phyloP scores from a whole-genome alignment of 2,888 invertebrate species.

The Tenthredo amoena region DNA sequence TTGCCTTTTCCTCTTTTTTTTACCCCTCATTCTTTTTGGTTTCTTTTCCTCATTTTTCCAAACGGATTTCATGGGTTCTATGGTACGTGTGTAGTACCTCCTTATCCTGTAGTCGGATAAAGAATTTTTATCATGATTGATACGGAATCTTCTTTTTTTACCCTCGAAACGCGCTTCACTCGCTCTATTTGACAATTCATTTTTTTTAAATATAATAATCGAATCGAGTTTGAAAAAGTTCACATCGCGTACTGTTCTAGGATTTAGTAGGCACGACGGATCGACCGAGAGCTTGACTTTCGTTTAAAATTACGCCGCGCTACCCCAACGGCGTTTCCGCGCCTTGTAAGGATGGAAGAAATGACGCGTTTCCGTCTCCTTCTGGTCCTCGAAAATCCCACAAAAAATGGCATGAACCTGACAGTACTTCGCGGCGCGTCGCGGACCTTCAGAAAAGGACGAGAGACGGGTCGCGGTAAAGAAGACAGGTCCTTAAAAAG shows the following conservation, averaged over 20 bases:
- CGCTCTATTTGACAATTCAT: not conserved
- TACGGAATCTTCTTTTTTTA: not conserved
- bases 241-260: not conserved
- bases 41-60: not conserved
- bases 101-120: not conserved
- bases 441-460: constrained; percentile 31
- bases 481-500: constrained; percentile 53
- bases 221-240: not conserved
- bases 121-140: not conserved
- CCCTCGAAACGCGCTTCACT: not conserved
- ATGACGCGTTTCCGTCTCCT: constrained; percentile 38
- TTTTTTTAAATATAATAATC: not conserved
- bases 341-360: not conserved
- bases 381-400: constrained; percentile 40
- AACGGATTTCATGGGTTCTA: not conserved
- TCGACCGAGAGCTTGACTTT: not conserved
- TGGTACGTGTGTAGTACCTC: too few species aligned
- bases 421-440: constrained; percentile 48
- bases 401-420: constrained; percentile 54
- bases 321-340: not conserved
- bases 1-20: not conserved
- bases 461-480: constrained; percentile 44
- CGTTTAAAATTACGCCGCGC: not conserved
- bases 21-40: not conserved
- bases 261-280: not conserved